Conservation (phyloP, 1,140 invertebrate species). For the Melipona quadrifasciata region DNA sequence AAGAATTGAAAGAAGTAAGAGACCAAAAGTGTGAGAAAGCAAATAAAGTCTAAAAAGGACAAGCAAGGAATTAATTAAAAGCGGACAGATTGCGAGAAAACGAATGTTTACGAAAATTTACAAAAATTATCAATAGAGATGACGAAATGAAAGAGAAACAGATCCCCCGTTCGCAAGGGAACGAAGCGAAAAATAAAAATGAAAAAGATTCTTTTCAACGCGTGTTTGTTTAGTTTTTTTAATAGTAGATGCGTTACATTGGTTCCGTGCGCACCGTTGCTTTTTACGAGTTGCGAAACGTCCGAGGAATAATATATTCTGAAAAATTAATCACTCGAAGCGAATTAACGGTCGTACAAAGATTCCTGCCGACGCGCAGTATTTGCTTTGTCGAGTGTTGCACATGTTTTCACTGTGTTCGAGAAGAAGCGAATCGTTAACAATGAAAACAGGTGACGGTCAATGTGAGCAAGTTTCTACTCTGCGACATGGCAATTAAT, state of each 20-base stretch:
- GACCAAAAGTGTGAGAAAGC: not conserved
- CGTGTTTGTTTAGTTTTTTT: not conserved
- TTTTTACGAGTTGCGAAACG: not conserved
- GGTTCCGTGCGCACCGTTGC: not conserved
- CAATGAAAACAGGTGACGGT: constrained; percentile 25
- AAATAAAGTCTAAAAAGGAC: not conserved
- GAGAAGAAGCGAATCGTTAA: not conserved
- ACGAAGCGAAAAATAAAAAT: not conserved
- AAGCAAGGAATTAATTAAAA: accelerated
- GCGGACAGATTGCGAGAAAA: accelerated
- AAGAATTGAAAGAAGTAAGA: not conserved
- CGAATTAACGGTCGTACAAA: not conserved
- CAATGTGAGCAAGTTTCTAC: not conserved
- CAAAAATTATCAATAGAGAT: not conserved
- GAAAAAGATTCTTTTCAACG: not conserved
- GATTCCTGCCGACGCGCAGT: not conserved
- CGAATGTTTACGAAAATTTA: not conserved
- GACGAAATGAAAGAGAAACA: not conserved
- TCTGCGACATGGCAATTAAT: not conserved
- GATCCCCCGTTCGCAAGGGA: no score
- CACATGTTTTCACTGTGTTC: not conserved
- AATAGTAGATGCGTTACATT: not conserved
- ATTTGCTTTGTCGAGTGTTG: not conserved
- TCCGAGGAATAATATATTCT: not conserved
- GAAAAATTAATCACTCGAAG: not conserved